Base-by-base conservation (phyloP, 2,797 vertebrate species). In the Coranthus polyacanthus region DNA sequence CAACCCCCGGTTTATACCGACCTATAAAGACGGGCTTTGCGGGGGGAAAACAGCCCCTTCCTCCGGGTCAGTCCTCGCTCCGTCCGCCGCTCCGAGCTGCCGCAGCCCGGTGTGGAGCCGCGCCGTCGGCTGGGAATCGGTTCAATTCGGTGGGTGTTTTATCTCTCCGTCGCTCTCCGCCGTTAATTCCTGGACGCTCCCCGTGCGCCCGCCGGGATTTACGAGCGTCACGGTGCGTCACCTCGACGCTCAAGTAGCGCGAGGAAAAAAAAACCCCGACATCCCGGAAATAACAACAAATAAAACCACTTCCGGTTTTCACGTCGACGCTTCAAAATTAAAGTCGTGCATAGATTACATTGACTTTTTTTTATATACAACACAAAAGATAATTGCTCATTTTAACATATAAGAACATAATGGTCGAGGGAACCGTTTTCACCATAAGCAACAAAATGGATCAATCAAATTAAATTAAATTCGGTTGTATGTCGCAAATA, bases 201-300 rank as follows among this genome's bases (percentile, higher is more conserved):
- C n/a, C 29, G 17, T 11, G 70, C 68, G 78, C 42, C 46, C 66
- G 72, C 55, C 26, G 10, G 34, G 71, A 69, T 75, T 73, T 44
- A 34, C 1, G 51, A 53, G 76, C 86, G 87, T 90, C 85, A 87
- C 61, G 0, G 61, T 64, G 74, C 87, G 82, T 84, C 24, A 57
- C 56, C 43, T 45, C 51, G 21, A 52, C 60, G 54, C 62, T 52
- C 58, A 63, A 10, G 58, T 0, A 8, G 4, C 41, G n/a, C 53
- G 57, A 16, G 20, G 22, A 29, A 29, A 5, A 26, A 26, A 26
- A 3, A 3, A 29, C 41, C 0, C 18, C 24, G n/a, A n/a, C 0
- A 4, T 32, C 1, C 29, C 32, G 42, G 49, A 69, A 37, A 2
- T 6, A 17, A 3, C 65, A 59, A 21, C 24, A 46, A 72, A 66